Evolutionary conservation across 2,797 vertebrate genomes (phyloP), one percentile per base, ranked within the genome.

Genomic region (Bradypus variegatus): DNA sequence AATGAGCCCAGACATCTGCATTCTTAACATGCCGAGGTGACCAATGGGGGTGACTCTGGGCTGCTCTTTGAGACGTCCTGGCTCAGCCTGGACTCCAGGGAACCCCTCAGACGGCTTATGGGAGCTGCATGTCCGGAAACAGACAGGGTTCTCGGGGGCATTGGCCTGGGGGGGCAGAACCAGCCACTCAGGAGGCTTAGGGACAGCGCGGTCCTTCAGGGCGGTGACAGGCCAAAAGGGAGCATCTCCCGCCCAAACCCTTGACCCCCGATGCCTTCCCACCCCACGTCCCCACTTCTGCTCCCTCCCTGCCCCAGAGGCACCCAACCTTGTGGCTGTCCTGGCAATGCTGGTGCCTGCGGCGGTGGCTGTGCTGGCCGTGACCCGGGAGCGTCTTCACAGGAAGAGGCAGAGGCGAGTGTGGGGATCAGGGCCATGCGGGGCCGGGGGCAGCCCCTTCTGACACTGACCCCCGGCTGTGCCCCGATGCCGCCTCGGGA

Each of bases 311-410:
- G 41, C 69, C 93, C 91, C 81, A 98, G 98, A 97, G 58, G 6
- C 14, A 2, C 81, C 64, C 79, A 72, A 91, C 21, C 96, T 96
- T 19, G 96, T 94, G 79, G 96, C 97, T 41, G 96, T 98, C 91
- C 96, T 98, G 10, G 97, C 91, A 0, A 96, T 98, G 84, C 92
- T 98, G 38, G 93, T 97, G n/a, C 86, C 97, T 0, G 82, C 96
- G 0, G 93, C 69, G 0, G 72, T 97, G 29, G 11, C 97, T 65
- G 5, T 97, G 65, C 93, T 97, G 0, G 27, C 95, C 0, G 78
- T 84, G 4, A 58, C 90, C 31, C 53, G 94, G 4, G 86, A 94
- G 21, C 98, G 96, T 38, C 11, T 97, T 72, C 97, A 95, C 91
- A 97, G 55, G 78, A 70, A 2, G 6, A 50, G 27, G 69, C 38